Evolutionary conservation across 1,140 invertebrate genomes (phyloP), one percentile per base, ranked within the genome.

Genomic region (Arctopsyche grandis): DNA sequence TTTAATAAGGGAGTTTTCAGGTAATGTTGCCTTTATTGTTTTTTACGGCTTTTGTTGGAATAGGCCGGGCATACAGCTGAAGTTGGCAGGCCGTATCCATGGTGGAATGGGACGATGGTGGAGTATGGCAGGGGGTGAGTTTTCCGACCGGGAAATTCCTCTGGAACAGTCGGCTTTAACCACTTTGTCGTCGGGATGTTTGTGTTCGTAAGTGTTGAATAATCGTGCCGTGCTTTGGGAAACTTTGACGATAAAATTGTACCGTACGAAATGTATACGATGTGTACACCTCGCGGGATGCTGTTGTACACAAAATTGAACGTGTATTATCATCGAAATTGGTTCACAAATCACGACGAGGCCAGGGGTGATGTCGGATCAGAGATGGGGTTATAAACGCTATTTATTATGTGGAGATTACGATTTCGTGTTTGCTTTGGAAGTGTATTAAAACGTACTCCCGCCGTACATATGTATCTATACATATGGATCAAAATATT

Each of bases 101-200:
- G 10, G 12, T 52, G 48, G 48, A 52, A 14, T 5, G 12, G 16
- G n/a, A n/a, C n/a, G n/a, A n/a, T n/a, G n/a, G n/a, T n/a, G n/a
- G n/a, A n/a, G n/a, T n/a, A n/a, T n/a, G n/a, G n/a, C n/a, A n/a
- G n/a, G 43, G 44, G 71, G 71, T 16, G 44, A 71, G n/a, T 46
- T 52, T 43, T 46, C 44, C 16, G 9, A 16, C 5, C 16, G 48
- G 43, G 43, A 74, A 74, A 74, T 74, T 48, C 48, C 46, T 52
- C n/a, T 22, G 24, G 16, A 21, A 12, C 16, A 66, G 63, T 12
- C 63, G 12, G 48, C 16, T 46, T 74, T 74, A 56, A 74, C 14
- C 71, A 74, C 48, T 74, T 74, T 56, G 71, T 74, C 71, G 19
- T 29, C 44, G 12, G 22, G 43, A 16, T 71, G 69, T 71, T 71